These are phyloP conservation scores for Rhopilema esculentum DNA, from an alignment of 30 jellyfish, hydroid and myxozoan genomes.

Conservation along the genomic window DNA sequence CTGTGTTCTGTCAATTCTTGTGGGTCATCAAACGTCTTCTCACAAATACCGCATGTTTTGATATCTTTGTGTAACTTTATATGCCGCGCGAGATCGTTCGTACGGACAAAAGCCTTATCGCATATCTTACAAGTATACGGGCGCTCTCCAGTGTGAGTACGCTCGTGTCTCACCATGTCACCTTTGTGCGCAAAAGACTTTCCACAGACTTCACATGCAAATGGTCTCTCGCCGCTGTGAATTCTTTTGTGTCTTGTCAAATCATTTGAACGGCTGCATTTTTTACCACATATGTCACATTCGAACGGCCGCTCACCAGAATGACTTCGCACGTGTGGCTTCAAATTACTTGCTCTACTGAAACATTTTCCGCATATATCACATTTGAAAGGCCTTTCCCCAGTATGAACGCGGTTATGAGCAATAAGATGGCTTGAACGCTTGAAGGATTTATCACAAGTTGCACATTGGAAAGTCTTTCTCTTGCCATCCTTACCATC, in stretches of 20 bases:
- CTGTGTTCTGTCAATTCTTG: constrained; percentile 41
- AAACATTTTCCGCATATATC: constrained; percentile 83
- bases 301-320: constrained; percentile 76
- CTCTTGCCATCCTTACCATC: constrained; percentile 55
- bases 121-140: constrained; percentile 67
- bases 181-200: constrained; percentile 69
- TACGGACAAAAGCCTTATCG: constrained; percentile 59
- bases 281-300: constrained; percentile 68
- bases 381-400: constrained; percentile 91
- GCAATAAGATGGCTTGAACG: constrained; percentile 88
- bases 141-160: constrained; percentile 75
- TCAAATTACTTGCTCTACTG: constrained; percentile 85
- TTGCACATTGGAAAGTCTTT: constrained; percentile 74
- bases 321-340: constrained; percentile 88
- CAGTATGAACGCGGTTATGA: constrained; percentile 90
- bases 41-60: constrained; percentile 53
- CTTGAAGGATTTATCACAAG: constrained; percentile 78
- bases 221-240: constrained; percentile 82
- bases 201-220: constrained; percentile 49
- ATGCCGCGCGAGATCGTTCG: constrained; percentile 71
- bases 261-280: constrained; percentile 69
- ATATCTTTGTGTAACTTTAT: constrained; percentile 54
- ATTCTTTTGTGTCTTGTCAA: constrained; percentile 67
- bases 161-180: constrained; percentile 73
- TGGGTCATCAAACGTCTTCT: constrained; percentile 30